Evolutionary conservation across 2,888 invertebrate genomes (phyloP).

Genomic region (Antheraea assamensis): DNA sequence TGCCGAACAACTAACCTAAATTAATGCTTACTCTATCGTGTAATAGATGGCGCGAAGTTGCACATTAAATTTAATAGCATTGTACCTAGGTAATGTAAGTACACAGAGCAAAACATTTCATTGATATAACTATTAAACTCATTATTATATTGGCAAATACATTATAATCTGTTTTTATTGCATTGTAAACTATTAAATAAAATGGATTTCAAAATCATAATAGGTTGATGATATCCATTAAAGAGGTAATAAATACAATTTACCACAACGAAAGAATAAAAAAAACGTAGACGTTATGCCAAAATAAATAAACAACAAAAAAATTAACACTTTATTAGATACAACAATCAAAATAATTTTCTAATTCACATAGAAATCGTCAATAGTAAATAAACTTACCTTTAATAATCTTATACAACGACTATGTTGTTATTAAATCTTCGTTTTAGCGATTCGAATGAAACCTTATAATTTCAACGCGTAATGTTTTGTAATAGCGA

Average conservation of each 20-base stretch:
- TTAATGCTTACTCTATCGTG: neutral
- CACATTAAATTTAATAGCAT: neutral
- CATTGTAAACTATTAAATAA: neutral
- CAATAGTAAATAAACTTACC: slow-evolving; percentile 9
- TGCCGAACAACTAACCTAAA: neutral
- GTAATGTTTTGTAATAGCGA: slow-evolving; percentile 23
- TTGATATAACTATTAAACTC: neutral
- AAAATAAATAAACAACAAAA: neutral
- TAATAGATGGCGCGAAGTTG: slow-evolving; percentile 13
- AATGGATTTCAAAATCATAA: neutral
- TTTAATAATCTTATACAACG: neutral
- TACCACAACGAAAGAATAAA: neutral
- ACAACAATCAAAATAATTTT: neutral
- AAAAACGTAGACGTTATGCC: neutral
- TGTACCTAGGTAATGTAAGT: neutral
- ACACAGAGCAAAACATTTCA: neutral
- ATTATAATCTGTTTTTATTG: neutral
- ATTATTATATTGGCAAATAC: neutral
- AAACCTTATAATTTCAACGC: slow-evolving; percentile 46
- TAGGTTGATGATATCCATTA: neutral
- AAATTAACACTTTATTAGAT: neutral
- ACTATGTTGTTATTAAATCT: neutral
- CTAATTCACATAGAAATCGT: neutral
- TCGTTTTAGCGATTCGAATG: slow-evolving; percentile 25
- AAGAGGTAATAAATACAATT: neutral